Evolutionary conservation across 2,113 vertebrate species (phyloP).

Genomic region (Sylvia atricapilla): DNA sequence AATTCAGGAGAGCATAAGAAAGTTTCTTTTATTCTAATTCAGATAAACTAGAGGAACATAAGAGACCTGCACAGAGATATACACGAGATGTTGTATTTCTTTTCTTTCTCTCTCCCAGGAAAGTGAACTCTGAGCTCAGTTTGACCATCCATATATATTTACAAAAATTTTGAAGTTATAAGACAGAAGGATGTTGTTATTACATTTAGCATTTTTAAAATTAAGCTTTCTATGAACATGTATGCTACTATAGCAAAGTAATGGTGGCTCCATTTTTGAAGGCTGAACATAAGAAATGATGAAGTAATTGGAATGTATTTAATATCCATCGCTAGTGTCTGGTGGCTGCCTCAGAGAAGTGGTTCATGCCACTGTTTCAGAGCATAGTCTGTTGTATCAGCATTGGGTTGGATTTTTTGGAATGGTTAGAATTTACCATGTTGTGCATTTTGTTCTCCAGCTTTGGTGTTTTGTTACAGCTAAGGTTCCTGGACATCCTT

Average conservation of each 20-base stretch:
- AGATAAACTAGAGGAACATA: background rate
- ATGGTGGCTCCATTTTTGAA: background rate
- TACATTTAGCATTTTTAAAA: background rate
- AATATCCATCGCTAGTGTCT: background rate
- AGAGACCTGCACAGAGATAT: background rate
- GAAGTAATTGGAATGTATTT: background rate
- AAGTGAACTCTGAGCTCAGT: background rate
- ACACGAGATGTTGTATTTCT: background rate
- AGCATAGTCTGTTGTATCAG: background rate
- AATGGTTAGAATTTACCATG: background rate
- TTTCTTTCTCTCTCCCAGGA: background rate
- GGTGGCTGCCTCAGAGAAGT: background rate
- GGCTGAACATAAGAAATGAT: background rate
- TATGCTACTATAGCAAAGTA: background rate
- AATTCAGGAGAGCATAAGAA: background rate
- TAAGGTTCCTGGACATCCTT: background rate
- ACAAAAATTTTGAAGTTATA: background rate
- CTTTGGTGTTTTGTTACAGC: background rate
- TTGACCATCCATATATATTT: background rate
- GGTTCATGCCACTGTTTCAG: background rate
- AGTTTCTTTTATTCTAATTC: background rate
- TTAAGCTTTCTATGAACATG: background rate
- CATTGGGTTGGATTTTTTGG: background rate
- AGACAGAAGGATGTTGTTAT: background rate
- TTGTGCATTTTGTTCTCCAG: background rate